Percentiles rank a stretch among this genome's conserved stretches.
These are phyloP conservation scores for Stenotaenia linearis DNA, from an alignment of 2,888 invertebrate genomes.

Conservation along the genomic window DNA sequence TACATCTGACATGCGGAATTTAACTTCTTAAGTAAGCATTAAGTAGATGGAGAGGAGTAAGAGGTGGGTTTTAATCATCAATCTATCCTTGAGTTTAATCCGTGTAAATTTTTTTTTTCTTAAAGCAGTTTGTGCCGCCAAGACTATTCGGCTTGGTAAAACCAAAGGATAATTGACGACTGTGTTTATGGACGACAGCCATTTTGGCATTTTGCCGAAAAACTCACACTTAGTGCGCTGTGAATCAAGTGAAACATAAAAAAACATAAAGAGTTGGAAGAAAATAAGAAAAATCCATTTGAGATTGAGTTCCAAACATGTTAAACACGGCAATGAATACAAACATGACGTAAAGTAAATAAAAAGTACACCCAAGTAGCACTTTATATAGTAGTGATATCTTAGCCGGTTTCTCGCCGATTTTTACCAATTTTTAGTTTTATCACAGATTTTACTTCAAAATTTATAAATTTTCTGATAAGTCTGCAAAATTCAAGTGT, in stretches of 20 bases:
- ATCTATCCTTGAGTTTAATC: slow-evolving; percentile 12
- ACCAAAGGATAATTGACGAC: slow-evolving; percentile 24
- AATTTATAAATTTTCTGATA: no score
- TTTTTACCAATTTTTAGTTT: no score
- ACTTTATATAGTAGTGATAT: no score
- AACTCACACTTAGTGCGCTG: neutral
- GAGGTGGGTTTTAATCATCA: neutral
- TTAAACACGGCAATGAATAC: slow-evolving; percentile 2
- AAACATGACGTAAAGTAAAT: no score
- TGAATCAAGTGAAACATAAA: slow-evolving; percentile 10
- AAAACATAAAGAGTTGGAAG: neutral
- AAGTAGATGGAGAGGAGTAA: neutral
- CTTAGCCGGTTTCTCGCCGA: no score
- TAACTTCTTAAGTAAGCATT: neutral
- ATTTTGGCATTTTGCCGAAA: slow-evolving; percentile 7
- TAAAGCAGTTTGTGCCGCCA: slow-evolving; percentile 17
- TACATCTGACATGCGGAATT: neutral
- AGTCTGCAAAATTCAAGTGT: no score
- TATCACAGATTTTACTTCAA: no score
- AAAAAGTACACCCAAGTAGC: no score
- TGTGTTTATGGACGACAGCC: slow-evolving; percentile 24
- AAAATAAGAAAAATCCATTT: slow-evolving; percentile 14
- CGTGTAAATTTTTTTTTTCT: neutral
- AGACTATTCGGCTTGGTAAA: neutral
- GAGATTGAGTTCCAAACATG: slow-evolving; percentile 15